phyloP scores from a whole-genome alignment of 2,797 vertebrate species.

The Pelochelys cantorii region DNA sequence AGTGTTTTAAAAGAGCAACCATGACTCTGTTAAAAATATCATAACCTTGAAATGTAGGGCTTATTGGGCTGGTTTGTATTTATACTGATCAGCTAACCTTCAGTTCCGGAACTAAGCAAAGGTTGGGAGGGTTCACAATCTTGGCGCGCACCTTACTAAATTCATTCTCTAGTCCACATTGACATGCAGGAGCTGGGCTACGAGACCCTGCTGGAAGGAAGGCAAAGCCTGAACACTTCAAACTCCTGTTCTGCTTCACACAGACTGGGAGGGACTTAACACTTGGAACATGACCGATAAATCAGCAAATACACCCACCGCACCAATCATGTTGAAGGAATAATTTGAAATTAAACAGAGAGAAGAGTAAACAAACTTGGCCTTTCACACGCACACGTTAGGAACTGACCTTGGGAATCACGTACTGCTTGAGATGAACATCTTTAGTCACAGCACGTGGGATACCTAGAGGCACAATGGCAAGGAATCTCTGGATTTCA shows the following conservation, averaged over 20 bases:
- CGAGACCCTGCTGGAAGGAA: no score
- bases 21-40: no score
- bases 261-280: not conserved
- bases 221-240: no score
- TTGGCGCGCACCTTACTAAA: no score
- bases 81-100: no score
- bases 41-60: no score
- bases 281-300: not conserved
- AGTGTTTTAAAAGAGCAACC: not conserved
- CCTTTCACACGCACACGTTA: not conserved
- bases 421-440: conserved; percentile 67
- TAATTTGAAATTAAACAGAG: not conserved
- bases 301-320: not conserved
- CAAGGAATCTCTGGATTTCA: conserved; percentile 78
- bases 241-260: not conserved
- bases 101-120: no score
- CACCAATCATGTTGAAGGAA: not conserved
- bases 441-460: conserved; percentile 68
- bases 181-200: no score
- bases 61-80: no score
- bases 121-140: no score
- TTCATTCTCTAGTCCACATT: no score
- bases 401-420: conserved; percentile 80
- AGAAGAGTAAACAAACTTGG: not conserved
- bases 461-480: conserved; percentile 72